These are phyloP conservation scores for Nixonia krombeini DNA, from an alignment of 1,140 invertebrate species.

Conservation along the genomic window DNA sequence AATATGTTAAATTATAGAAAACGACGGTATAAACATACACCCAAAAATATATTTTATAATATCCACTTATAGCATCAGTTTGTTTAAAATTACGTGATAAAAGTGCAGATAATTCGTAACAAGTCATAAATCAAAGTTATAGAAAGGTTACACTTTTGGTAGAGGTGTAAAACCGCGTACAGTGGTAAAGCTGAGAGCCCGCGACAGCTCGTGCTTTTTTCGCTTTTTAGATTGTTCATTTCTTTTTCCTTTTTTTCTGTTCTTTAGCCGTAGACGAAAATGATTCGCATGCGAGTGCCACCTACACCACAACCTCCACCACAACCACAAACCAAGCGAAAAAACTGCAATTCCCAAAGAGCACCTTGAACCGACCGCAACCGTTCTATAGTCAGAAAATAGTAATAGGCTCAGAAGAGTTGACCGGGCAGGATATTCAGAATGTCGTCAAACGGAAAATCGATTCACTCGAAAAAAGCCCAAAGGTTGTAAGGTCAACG, in stretches of 20 bases:
- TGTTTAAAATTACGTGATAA: too few species aligned
- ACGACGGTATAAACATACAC: too few species aligned
- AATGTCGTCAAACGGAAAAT: slow-evolving; percentile 65
- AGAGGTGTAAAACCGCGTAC: too few species aligned
- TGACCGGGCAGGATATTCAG: slow-evolving; percentile 63
- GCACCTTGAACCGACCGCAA: slow-evolving; percentile 63
- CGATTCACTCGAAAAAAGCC: slow-evolving; percentile 64
- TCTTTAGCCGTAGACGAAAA: slow-evolving; percentile 72
- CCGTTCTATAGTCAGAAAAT: slow-evolving; percentile 69
- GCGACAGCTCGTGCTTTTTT: too few species aligned
- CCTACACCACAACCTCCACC: slow-evolving; percentile 61
- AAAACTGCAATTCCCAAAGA: slow-evolving; percentile 68
- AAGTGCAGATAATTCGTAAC: too few species aligned
- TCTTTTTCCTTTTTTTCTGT: slow-evolving; percentile 70
- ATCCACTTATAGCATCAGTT: too few species aligned
- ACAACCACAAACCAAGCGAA: slow-evolving; percentile 61
- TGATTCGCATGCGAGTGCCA: slow-evolving; percentile 70
- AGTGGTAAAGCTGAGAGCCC: too few species aligned
- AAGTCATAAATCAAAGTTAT: too few species aligned
- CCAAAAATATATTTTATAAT: too few species aligned
- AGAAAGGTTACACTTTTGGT: too few species aligned
- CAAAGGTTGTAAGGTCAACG: slow-evolving; percentile 65
- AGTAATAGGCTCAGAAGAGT: slow-evolving; percentile 68
- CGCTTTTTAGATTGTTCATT: slow-evolving; percentile 66
- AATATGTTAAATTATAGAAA: too few species aligned